Evolutionary conservation across 2,797 vertebrate species (phyloP), one percentile per base, ranked within the genome.

Genomic region (Xenentodon cancila): DNA sequence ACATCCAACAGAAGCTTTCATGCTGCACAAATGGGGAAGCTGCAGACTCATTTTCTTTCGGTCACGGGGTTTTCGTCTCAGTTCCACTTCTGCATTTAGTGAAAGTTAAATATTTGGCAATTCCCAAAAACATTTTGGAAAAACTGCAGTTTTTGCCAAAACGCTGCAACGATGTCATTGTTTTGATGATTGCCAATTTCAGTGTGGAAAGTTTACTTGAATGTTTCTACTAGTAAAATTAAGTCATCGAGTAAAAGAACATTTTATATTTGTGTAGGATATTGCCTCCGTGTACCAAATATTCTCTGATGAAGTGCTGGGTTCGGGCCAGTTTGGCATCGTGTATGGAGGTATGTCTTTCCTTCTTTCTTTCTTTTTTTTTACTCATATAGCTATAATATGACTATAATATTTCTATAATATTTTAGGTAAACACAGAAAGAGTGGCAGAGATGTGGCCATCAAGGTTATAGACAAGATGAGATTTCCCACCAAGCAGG

Each of bases 381-480:
- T 54, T 32, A 13, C 22, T 53, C 18, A 9, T 3, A 16, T 60
- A 53, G 9, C 32, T 51, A 15, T 12, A 5, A 21, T 43, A 1
- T 0, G 21, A 2, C 11, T 53, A 20, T 21, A 16, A 42, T 8
- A 2, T 42, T 37, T 20, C 21, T 7, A 1, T 55, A 0, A 20
- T 16, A 19, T 65, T 67, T 50, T 57, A 99, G 97, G 97, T 57
- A 99, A 99, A 81, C 97, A 99, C 27, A 95, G 97, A 84, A 98
- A 99, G 86, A 97, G 95, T 45, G 97, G 97, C 89, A 95, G 97
- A 88, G 97, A 99, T 80, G 97, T 98, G 77, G 97, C 97, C 77
- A 99, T 99, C 85, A 99, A 99, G 89, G 95, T 99, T 55, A 99
- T 99, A 61, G 97, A 99, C 92, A 99, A 99, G 89, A 98, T 98